Conservation (phyloP, 2,888 invertebrate genomes). For the Amphiduros pacificus region DNA sequence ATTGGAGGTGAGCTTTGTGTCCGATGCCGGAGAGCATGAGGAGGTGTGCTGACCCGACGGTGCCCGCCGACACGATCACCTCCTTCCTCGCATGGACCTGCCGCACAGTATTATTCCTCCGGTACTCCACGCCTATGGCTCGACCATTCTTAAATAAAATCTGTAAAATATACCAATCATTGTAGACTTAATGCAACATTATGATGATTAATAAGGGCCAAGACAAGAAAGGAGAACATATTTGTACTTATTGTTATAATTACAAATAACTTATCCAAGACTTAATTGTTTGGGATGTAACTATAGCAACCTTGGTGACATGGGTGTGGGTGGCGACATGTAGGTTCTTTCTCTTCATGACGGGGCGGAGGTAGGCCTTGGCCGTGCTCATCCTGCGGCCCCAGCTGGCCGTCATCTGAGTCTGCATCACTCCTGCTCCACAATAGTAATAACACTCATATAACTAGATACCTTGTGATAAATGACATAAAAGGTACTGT, state of each 20-base stretch:
- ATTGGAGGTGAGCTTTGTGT: slow-evolving; percentile 50
- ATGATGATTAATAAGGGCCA: neutral
- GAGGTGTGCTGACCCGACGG: slow-evolving; percentile 55
- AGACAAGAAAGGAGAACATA: neutral
- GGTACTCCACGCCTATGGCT: slow-evolving; percentile 48
- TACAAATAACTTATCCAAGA: no score
- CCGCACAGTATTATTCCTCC: slow-evolving; percentile 38
- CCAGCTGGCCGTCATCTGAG: slow-evolving; percentile 42
- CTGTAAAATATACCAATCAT: slow-evolving; percentile 25
- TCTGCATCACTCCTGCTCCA: slow-evolving; percentile 37
- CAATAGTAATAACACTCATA: no score
- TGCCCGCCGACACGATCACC: slow-evolving; percentile 57
- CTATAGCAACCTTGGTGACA: slow-evolving; percentile 49
- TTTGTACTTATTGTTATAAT: no score
- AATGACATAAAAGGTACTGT: no score
- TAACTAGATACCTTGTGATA: no score
- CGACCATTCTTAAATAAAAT: slow-evolving; percentile 41
- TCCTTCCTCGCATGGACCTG: slow-evolving; percentile 44
- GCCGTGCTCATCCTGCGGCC: slow-evolving; percentile 50
- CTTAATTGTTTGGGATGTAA: no score
- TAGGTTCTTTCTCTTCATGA: slow-evolving; percentile 41
- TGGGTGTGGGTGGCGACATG: slow-evolving; percentile 44
- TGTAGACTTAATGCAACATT: neutral
- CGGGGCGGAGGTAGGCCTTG: slow-evolving; percentile 47
- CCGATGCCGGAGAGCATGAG: slow-evolving; percentile 58